Evolutionary conservation across 2,113 vertebrate species (phyloP), one percentile per base, ranked within the genome.

Genomic region (Platysteira castanea): DNA sequence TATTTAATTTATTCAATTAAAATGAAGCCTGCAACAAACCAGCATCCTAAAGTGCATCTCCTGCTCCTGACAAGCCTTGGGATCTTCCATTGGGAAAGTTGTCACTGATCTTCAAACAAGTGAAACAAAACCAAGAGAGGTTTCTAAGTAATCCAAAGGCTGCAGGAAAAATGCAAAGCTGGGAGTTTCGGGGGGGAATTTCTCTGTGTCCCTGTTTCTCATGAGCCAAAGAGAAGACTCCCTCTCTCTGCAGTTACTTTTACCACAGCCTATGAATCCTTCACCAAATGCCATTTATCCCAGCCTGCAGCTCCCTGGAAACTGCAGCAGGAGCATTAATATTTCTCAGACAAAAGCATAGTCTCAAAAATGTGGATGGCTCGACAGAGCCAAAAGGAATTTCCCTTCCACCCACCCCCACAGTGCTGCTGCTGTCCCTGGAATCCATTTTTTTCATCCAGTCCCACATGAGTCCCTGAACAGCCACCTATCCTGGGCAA

Each of bases 381-480:
- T 80, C 2, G 6, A 89, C 21, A 2, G 33, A 81, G 64, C 24
- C 1, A 0, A 71, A 60, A 89, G 54, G 77, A 80, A 75, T 81
- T 78, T 73, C 77, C 73, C 68, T 79, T 84, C 67, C 53, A 9
- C 27, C 75, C 90, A 13, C 39, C 46, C 75, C 6, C 50, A 3
- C 16, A 2, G 47, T 5, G 9, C 10, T 11, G 17, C 13, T n/a
- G 50, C 73, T 23, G 4, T 22, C 73, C 76, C 65, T 28, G 23
- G 1, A 16, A 75, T 22, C 12, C 13, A 24, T 54, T 30, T 64
- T 18, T 28, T 23, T 3, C 21, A 41, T 20, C 22, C 81, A 74
- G 59, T 22, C 2, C 39, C 6, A 31, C 27, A 1, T 0, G 35
- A 23, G 28, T 5, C 52, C 61, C 84, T 28, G 37, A 39, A 9